Evolutionary conservation across 1,140 invertebrate genomes (phyloP).

Genomic region (Uloborus diversus): DNA sequence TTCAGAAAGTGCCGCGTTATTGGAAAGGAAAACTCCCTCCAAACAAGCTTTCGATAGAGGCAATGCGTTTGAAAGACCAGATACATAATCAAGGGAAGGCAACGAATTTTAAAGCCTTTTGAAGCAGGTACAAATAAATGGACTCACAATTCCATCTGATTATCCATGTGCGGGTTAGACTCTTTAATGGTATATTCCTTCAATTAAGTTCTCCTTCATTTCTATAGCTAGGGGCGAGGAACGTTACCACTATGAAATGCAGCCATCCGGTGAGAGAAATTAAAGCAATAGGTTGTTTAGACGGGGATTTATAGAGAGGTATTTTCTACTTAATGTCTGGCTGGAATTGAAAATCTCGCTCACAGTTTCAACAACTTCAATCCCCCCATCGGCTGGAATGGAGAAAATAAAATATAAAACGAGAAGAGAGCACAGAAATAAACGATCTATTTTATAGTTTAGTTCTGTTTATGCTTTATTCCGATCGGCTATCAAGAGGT

Average conservation of each 20-base stretch:
- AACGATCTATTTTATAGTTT: too few relatives aligned
- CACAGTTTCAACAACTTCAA: slow-evolving; percentile 24
- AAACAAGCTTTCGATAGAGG: too few relatives aligned
- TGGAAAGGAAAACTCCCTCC: too few relatives aligned
- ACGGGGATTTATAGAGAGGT: slow-evolving; percentile 30
- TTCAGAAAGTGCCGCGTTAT: too few relatives aligned
- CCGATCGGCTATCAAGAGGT: too few relatives aligned
- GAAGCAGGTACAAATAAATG: slow-evolving; percentile 29
- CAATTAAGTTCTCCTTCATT: slow-evolving; percentile 33
- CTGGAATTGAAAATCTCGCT: slow-evolving; percentile 25
- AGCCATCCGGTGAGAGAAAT: slow-evolving; percentile 23
- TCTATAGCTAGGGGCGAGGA: slow-evolving; percentile 35
- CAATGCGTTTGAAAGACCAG: too few relatives aligned
- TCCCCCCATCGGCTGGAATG: too few relatives aligned
- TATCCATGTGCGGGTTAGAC: slow-evolving; percentile 3
- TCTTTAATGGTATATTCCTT: slow-evolving; percentile 47
- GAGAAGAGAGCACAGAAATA: too few relatives aligned
- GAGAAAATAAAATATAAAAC: too few relatives aligned
- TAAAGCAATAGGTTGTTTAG: slow-evolving; percentile 25
- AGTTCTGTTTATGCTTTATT: too few relatives aligned
- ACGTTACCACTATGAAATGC: slow-evolving; percentile 31
- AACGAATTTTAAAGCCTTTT: slow-evolving; percentile 15
- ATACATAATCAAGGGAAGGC: slow-evolving; percentile 29
- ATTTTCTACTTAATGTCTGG: slow-evolving; percentile 37
- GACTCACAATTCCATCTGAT: slow-evolving; percentile 37